Percentiles rank a stretch among this genome's conserved stretches.
phyloP scores from a whole-genome alignment of 2,888 invertebrate species.

The Drosophila nr. medialis region DNA sequence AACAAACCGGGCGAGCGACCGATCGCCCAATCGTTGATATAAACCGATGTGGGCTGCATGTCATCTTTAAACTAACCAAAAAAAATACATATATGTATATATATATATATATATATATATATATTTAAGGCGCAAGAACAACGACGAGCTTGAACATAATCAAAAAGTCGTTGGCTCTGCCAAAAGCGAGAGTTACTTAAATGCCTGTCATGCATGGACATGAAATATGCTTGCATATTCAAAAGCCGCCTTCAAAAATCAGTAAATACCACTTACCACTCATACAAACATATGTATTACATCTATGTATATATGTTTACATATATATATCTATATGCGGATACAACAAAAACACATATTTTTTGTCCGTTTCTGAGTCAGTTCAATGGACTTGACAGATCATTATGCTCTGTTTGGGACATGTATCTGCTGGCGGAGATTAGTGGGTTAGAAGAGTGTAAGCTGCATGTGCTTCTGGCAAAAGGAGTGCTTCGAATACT shows the following conservation, averaged over 20 bases:
- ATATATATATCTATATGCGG: background rate
- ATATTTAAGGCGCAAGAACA: constrained; percentile 23
- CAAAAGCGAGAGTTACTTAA: constrained; percentile 58
- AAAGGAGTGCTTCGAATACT: background rate
- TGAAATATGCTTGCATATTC: constrained; percentile 33
- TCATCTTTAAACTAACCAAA: constrained; percentile 16
- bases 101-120: background rate
- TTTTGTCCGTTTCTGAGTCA: background rate
- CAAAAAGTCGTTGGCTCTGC: constrained; percentile 61
- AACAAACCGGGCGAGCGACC: constrained; percentile 4
- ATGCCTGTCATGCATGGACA: constrained; percentile 51
- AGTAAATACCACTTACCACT: constrained; percentile 16
- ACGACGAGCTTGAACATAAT: constrained; percentile 47
- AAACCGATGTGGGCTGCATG: constrained; percentile 37
- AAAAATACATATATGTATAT: background rate
- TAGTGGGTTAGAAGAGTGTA: background rate
- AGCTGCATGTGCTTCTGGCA: background rate
- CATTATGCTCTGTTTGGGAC: background rate
- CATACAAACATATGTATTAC: background rate
- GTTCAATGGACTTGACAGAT: background rate
- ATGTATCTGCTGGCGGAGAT: background rate
- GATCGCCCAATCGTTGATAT: constrained; percentile 27
- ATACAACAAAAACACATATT: background rate
- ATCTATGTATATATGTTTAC: background rate
- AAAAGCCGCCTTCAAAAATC: constrained; percentile 11